Percentiles rank a stretch among this genome's conserved stretches.
These are phyloP conservation scores for Toxonevra muliebris DNA, from an alignment of 2,888 invertebrate genomes.

Conservation along the genomic window DNA sequence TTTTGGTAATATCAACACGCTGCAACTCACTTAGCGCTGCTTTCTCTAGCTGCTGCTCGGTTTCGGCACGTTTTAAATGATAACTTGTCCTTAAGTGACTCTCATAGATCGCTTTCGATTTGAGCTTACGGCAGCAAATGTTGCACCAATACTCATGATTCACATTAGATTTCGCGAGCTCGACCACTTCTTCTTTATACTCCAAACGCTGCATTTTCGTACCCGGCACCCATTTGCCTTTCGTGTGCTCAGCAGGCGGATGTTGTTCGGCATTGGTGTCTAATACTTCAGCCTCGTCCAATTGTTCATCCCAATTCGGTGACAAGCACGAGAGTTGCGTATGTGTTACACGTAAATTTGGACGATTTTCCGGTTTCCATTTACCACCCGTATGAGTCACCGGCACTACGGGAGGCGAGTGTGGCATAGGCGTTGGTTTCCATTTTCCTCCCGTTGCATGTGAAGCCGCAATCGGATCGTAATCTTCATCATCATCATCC, in stretches of 20 bases:
- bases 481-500: slow-evolving; percentile 65
- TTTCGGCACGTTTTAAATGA: slow-evolving; percentile 74
- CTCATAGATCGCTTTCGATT: slow-evolving; percentile 78
- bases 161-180: slow-evolving; percentile 46
- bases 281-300: slow-evolving; percentile 62
- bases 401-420: slow-evolving; percentile 66
- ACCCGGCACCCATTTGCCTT: slow-evolving; percentile 82
- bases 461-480: slow-evolving; percentile 66
- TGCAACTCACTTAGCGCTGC: slow-evolving; percentile 61
- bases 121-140: slow-evolving; percentile 79
- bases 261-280: slow-evolving; percentile 62
- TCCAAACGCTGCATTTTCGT: slow-evolving; percentile 69
- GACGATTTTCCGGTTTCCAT: slow-evolving; percentile 75
- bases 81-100: slow-evolving; percentile 79
- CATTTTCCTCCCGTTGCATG: slow-evolving; percentile 47
- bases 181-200: slow-evolving; percentile 64
- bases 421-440: slow-evolving; percentile 42
- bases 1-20: slow-evolving; percentile 37
- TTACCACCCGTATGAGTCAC: slow-evolving; percentile 74
- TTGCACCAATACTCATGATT: slow-evolving; percentile 75
- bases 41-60: slow-evolving; percentile 76
- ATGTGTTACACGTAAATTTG: slow-evolving; percentile 46
- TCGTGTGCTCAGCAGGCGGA: slow-evolving; percentile 77
- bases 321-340: slow-evolving; percentile 54
- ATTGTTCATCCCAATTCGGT: slow-evolving; percentile 69